A percentile compares a stretch with the other conserved stretches of the same genome.
Conservation (phyloP, 2,113 vertebrate species). For the Pseudonaja textilis region DNA sequence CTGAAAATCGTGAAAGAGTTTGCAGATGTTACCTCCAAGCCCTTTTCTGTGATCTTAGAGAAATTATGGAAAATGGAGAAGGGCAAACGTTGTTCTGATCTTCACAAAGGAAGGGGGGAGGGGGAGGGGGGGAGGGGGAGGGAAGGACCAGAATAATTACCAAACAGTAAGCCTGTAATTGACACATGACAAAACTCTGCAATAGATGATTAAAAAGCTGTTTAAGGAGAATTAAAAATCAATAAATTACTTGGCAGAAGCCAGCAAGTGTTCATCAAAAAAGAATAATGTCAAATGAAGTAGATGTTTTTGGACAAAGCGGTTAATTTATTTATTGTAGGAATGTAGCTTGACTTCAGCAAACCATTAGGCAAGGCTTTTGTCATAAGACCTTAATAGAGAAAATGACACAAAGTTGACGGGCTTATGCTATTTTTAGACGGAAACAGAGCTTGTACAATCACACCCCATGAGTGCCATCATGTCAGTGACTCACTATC, state of each 20-base stretch:
- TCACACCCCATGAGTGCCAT: background rate
- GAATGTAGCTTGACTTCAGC: background rate
- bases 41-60: background rate
- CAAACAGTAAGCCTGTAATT: background rate
- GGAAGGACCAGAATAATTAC: background rate
- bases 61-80: background rate
- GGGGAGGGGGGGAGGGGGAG: accelerated
- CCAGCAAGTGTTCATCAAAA: background rate
- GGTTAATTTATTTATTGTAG: background rate
- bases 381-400: background rate
- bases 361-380: background rate
- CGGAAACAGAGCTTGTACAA: background rate
- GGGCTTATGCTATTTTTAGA: background rate
- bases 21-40: background rate
- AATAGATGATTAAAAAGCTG: background rate
- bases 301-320: background rate
- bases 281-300: background rate
- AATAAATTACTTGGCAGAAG: background rate
- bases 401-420: background rate
- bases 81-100: background rate
- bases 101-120: background rate
- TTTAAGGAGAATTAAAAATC: background rate
- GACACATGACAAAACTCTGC: background rate
- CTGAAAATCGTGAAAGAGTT: background rate
- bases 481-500: background rate